Evolutionary conservation across 1,140 invertebrate genomes (phyloP), one percentile per base, ranked within the genome.

Genomic region (Pseudomyrmex sp.): DNA sequence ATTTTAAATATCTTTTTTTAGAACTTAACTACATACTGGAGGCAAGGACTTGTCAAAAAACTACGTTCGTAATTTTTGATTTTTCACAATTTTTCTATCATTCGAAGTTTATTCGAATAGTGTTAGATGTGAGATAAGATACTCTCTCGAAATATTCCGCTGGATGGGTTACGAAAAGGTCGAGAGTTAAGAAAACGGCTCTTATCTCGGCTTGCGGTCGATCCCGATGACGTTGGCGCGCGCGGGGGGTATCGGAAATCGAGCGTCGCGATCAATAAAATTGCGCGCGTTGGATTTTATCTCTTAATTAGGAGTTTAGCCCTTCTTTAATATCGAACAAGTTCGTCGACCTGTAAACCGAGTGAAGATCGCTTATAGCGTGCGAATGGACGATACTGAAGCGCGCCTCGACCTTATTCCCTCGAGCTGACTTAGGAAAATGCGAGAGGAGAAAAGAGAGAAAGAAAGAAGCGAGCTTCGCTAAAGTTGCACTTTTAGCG

Each of bases 291-390:
- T n/a, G 68, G 50, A 54, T 20, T 84, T 83, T 76, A 84, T 84
- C 58, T 68, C 72, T 84, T 75, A 85, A 84, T 85, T 85, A 84
- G 83, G 56, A 61, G 35, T 65, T 85, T 85, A 85, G 84, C 82
- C 70, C 44, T 77, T 35, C 56, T 58, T 85, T 84, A 70, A 85
- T 76, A 84, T 84, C 84, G 83, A 48, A 50, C 20, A 77, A 85
- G 72, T 85, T 70, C 63, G 26, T 68, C 66, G 82, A 84, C 82
- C 72, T 13, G 70, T 23, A 75, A 76, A 70, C 54, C 44, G 26
- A 56, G 56, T 62, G 69, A 35, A 35, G 20, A 70, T 79, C 65
- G 52, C 7, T 20, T 9, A 35, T 35, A 50, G 13, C 10, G 48
- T 26, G 23, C 62, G 44, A 70, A 80, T 70, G 54, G 44, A 80